Conservation (phyloP, 2,113 vertebrate genomes). For the Numenius arquata region DNA sequence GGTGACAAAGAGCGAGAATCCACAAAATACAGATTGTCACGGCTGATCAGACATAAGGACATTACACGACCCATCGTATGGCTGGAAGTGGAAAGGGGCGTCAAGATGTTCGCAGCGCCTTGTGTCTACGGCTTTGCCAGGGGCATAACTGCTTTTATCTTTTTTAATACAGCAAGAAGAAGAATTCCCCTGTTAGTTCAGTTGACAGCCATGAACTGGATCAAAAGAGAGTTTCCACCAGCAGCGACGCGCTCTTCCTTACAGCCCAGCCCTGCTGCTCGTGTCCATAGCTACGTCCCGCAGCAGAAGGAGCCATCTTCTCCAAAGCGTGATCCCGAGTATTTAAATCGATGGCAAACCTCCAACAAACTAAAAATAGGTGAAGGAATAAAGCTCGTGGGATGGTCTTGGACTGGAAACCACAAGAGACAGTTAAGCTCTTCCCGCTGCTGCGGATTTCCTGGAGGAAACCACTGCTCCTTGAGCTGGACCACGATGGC, state of each 20-base stretch:
- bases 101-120: neutral
- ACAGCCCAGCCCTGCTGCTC: neutral
- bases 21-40: neutral
- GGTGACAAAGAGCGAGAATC: conserved; percentile 13
- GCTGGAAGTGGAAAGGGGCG: neutral
- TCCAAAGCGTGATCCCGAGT: rapidly evolving
- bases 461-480: neutral
- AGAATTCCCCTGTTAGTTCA: neutral
- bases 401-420: neutral
- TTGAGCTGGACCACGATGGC: neutral
- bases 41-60: neutral
- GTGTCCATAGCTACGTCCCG: rapidly evolving
- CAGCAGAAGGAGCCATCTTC: neutral
- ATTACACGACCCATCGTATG: neutral
- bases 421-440: rapidly evolving
- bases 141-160: neutral
- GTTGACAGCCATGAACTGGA: neutral
- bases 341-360: neutral
- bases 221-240: neutral
- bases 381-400: neutral
- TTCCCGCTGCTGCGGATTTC: neutral
- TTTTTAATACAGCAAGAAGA: neutral
- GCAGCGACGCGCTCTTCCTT: neutral
- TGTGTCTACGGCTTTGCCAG: neutral
- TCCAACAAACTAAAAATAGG: neutral